phyloP scores from a whole-genome alignment of 2,113 vertebrate species.

The Gadus macrocephalus region DNA sequence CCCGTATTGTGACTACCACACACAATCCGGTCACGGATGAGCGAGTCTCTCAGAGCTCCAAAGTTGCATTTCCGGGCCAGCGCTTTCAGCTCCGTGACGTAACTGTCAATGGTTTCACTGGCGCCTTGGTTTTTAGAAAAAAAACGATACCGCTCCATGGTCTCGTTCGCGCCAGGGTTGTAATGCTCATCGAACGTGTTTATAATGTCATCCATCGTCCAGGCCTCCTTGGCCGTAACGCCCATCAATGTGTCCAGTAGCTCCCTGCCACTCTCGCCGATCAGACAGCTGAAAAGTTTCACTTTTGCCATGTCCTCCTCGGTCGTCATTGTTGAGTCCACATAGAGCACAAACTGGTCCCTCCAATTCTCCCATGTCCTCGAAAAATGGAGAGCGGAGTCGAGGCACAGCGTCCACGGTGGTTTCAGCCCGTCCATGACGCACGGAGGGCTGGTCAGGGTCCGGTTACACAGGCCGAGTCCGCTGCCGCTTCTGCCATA shows the following conservation, averaged over 20 bases:
- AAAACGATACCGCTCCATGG: constrained; percentile 12
- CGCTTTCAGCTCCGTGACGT: constrained; percentile 6
- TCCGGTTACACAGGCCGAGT: too few species aligned
- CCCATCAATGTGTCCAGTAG: constrained; percentile 15
- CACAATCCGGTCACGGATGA: constrained; percentile 20
- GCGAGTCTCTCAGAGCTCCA: constrained; percentile 12
- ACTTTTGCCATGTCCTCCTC: constrained; percentile 8
- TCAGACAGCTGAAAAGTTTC: constrained; percentile 13
- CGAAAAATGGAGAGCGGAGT: constrained; percentile 1
- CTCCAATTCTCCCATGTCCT: constrained; percentile 16
- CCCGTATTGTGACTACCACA: constrained; percentile 16
- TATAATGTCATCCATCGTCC: constrained; percentile 9
- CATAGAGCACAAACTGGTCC: constrained; percentile 10
- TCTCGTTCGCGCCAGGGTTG: constrained; percentile 18
- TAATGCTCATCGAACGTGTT: constrained; percentile 8
- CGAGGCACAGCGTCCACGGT: too few species aligned
- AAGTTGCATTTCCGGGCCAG: constrained; percentile 26
- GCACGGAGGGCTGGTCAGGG: too few species aligned
- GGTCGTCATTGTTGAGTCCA: background rate
- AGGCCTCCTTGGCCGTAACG: background rate
- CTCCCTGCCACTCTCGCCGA: constrained; percentile 5
- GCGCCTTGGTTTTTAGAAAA: background rate
- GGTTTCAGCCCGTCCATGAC: too few species aligned
- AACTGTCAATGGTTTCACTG: background rate
- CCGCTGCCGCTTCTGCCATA: too few species aligned